Conservation (phyloP, 1,140 invertebrate genomes). For the Heliconius nattereri region DNA sequence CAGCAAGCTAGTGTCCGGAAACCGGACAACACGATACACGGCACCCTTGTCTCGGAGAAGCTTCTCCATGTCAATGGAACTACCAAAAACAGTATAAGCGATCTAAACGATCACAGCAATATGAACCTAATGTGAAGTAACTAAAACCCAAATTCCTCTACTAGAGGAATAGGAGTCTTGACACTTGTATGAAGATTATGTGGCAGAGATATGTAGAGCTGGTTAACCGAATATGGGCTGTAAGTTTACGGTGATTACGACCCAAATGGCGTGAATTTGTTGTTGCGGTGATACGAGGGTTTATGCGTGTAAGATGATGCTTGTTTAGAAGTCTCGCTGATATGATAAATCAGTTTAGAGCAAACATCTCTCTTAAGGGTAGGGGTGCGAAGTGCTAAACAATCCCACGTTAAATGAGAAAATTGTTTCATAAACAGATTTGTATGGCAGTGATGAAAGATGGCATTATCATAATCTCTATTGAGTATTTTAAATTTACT, state of each 20-base stretch:
- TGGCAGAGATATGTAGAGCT: constrained; percentile 34
- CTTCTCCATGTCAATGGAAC: constrained; percentile 52
- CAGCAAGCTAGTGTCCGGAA: constrained; percentile 67
- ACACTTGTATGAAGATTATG: not conserved
- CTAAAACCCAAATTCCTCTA: not conserved
- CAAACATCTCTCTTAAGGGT: constrained; percentile 70
- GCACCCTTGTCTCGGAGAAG: constrained; percentile 70
- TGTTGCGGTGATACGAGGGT: constrained; percentile 67
- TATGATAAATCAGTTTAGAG: constrained; percentile 80
- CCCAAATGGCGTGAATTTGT: constrained; percentile 35
- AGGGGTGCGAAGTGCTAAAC: constrained; percentile 66
- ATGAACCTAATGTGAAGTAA: constrained; percentile 35
- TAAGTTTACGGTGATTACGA: constrained; percentile 28
- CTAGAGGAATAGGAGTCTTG: not conserved
- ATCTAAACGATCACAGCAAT: constrained; percentile 38
- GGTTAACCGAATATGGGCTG: constrained; percentile 35
- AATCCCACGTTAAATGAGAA: constrained; percentile 67
- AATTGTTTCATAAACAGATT: constrained; percentile 55
- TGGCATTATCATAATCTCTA: constrained; percentile 35
- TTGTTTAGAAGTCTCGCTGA: constrained; percentile 76
- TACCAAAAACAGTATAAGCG: constrained; percentile 26
- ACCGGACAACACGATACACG: constrained; percentile 75
- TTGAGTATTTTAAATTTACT: constrained; percentile 25
- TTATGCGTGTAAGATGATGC: constrained; percentile 79
- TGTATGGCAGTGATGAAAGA: constrained; percentile 34